Percentiles rank a stretch among this genome's conserved stretches.
Evolutionary conservation across 1,140 invertebrate species (phyloP).

Genomic region (Aricia agestis): DNA sequence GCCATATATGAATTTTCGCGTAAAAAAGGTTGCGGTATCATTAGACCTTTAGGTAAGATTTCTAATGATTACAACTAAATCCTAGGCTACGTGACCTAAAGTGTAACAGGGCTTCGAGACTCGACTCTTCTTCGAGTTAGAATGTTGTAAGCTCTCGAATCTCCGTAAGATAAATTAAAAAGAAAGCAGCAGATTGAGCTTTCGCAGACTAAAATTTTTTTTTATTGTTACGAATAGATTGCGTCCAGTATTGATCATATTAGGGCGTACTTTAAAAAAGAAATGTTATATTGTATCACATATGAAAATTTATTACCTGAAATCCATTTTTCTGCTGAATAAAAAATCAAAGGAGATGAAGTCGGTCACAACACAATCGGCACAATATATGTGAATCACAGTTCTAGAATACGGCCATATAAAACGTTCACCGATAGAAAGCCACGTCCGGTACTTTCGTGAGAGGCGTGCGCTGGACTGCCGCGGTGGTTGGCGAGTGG

Average conservation of each 20-base stretch:
- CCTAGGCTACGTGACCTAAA: not conserved
- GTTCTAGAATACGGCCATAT: slow-evolving; percentile 19
- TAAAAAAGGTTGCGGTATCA: too few species aligned
- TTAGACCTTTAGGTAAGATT: too few species aligned
- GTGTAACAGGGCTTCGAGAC: not conserved
- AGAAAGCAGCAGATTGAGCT: not conserved
- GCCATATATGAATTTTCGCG: too few species aligned
- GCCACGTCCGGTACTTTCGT: slow-evolving; percentile 56
- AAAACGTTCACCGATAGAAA: slow-evolving; percentile 45
- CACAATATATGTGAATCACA: not conserved
- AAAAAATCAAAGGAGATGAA: not conserved
- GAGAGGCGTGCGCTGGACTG: slow-evolving; percentile 49
- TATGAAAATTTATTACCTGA: not conserved
- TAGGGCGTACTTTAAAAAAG: too few species aligned
- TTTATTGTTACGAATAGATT: not conserved
- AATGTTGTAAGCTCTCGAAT: not conserved
- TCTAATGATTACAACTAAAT: too few species aligned
- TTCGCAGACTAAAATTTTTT: not conserved
- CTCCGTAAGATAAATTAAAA: not conserved
- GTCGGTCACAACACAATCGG: not conserved
- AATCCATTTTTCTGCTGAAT: not conserved
- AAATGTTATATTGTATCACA: too few species aligned
- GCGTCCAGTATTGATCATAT: too few species aligned
- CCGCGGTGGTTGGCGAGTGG: slow-evolving; percentile 46
- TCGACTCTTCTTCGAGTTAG: not conserved